Evolutionary conservation across 2,797 vertebrate species (phyloP), one percentile per base, ranked within the genome.

Genomic region (Naso thynnoides): DNA sequence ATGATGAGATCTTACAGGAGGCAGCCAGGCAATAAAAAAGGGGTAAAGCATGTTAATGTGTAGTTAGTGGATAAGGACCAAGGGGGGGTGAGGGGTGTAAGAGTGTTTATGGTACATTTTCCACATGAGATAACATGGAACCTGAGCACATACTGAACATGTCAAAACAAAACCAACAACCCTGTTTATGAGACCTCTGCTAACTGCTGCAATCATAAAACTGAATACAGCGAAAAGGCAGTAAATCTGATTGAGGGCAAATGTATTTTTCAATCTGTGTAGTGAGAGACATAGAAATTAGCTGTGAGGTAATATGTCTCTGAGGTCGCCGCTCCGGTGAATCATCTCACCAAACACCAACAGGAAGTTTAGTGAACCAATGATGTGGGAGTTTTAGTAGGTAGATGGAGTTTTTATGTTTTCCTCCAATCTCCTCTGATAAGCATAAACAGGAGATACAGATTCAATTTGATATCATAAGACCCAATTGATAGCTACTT

Each of bases 401-500:
- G 31, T 50, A 75, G 66, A 56, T 48, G 21, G 63, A 65, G 21
- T 50, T 65, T 65, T 41, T 49, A 19, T 66, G 83, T 49, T 66
- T 49, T 14, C 0, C 3, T 0, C 29, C 64, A 68, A 67, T 86
- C 76, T 84, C 44, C 36, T 79, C 77, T 84, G 73, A 86, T 80
- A 77, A 82, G 50, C 74, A 83, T 75, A 85, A 92, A 83, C 76
- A 81, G 54, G 65, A 85, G 71, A 82, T 77, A 86, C 68, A 88
- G 75, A 90, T 86, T 89, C 71, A 88, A 88, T 90, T 88, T 83
- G 68, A 83, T 70, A 54, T 84, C 80, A 79, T 79, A 81, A 86
- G 77, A 84, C 63, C 82, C 74, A 76, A 88, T 64, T 86, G 76
- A 89, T 86, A 63, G 81, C 71, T 61, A 33, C 61, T 86, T 76